Conservation (phyloP, 2,888 invertebrate species). For the Dilophus febrilis region DNA sequence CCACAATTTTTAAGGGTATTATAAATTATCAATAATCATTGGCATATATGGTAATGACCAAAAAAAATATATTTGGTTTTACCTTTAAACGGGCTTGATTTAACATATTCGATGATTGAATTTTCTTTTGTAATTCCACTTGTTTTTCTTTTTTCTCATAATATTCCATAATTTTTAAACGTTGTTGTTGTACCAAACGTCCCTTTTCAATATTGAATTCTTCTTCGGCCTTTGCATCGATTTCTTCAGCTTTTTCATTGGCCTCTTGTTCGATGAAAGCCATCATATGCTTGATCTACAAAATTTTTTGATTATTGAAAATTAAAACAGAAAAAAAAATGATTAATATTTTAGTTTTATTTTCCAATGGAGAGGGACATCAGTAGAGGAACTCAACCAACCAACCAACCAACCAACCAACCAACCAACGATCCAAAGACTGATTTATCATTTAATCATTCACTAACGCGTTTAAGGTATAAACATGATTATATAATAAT, state of each 20-base stretch:
- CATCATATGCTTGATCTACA: constrained; percentile 99
- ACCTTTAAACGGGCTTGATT: constrained; percentile 88
- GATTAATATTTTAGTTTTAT: too few species aligned
- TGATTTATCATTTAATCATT: too few species aligned
- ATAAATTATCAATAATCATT: background rate
- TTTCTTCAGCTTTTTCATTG: constrained; percentile 99
- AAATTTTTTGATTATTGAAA: too few species aligned
- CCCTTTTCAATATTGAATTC: constrained; percentile 99
- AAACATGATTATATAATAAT: too few species aligned
- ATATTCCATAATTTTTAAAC: constrained; percentile 98
- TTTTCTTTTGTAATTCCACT: constrained; percentile 97
- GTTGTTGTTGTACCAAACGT: constrained; percentile 92
- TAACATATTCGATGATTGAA: constrained; percentile 97
- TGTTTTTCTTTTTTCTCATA: constrained; percentile 99
- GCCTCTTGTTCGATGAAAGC: constrained; percentile 99
- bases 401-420: too few species aligned
- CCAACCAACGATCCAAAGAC: too few species aligned
- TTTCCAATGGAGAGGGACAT: too few species aligned
- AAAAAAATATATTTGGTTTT: background rate
- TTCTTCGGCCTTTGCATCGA: constrained; percentile 99
- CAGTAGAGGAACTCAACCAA: too few species aligned
- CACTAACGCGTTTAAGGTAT: too few species aligned
- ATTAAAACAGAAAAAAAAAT: too few species aligned
- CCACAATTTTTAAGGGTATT: background rate
- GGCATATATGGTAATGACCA: too few species aligned